phyloP scores from a whole-genome alignment of 1,140 invertebrate species.

The Drosophila melanica region DNA sequence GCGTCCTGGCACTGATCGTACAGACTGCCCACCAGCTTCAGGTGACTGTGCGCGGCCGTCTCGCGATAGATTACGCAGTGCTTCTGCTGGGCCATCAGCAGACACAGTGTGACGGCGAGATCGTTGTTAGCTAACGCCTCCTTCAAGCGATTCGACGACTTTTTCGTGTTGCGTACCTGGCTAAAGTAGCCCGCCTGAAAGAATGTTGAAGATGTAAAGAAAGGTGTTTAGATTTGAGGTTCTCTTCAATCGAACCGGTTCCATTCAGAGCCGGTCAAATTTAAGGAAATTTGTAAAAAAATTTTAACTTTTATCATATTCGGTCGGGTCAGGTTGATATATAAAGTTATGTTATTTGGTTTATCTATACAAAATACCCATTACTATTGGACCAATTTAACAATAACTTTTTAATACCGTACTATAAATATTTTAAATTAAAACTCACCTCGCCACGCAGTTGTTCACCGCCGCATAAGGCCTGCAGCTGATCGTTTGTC shows the following conservation, averaged over 20 bases:
- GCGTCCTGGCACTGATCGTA: conserved; percentile 98
- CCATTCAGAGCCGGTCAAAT: too few species aligned
- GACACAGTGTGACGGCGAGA: conserved; percentile 95
- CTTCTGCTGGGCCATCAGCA: conserved; percentile 98
- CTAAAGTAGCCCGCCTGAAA: conserved; percentile 95
- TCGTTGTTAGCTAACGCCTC: conserved; percentile 95
- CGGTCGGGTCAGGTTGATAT: too few species aligned
- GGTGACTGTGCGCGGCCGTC: conserved; percentile 93
- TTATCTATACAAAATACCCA: too few species aligned
- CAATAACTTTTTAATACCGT: too few species aligned
- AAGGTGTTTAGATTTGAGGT: too few species aligned
- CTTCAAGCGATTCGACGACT: conserved; percentile 97
- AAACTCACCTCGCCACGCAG: conserved; percentile 93
- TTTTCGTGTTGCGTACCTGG: conserved; percentile 98
- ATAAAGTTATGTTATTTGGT: too few species aligned
- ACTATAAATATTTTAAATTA: conserved; percentile 6
- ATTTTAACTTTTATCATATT: too few species aligned
- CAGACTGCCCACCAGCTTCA: conserved; percentile 94
- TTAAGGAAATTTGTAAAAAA: too few species aligned
- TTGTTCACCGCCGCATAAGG: conserved; percentile 97
- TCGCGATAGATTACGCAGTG: conserved; percentile 96
- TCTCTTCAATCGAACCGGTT: too few species aligned
- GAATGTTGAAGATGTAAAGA: background rate
- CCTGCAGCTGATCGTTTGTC: conserved; percentile 97
- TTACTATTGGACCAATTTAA: too few species aligned